These are phyloP conservation scores for Echeneis naucrates DNA, from an alignment of 2,797 vertebrate species.

Conservation along the genomic window DNA sequence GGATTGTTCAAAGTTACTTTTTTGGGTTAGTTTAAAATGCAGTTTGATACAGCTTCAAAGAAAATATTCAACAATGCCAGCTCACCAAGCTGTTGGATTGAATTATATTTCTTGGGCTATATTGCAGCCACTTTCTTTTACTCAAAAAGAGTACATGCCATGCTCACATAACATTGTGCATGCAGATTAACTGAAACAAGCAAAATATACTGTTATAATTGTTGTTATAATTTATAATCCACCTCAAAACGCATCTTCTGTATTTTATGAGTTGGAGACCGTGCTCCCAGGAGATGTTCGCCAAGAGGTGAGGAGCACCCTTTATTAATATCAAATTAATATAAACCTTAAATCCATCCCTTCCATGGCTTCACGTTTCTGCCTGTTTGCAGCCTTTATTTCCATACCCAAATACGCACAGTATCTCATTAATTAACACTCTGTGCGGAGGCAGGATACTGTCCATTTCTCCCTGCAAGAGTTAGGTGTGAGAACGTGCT, in stretches of 20 bases:
- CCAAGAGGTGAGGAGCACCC: constrained; percentile 41
- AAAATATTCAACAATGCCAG: neutral
- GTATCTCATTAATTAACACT: constrained; percentile 66
- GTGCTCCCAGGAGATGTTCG: constrained; percentile 2
- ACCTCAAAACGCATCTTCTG: constrained; percentile 12
- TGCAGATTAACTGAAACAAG: neutral
- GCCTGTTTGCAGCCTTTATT: constrained; percentile 56
- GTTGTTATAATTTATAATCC: too few relatives aligned
- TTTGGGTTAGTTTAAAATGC: neutral
- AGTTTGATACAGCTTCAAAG: neutral
- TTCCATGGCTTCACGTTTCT: constrained; percentile 54
- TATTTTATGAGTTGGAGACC: constrained; percentile 21
- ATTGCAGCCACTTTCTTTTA: neutral
- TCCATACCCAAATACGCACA: constrained; percentile 44
- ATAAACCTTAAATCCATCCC: constrained; percentile 50
- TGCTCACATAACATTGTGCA: neutral
- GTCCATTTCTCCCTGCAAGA: constrained; percentile 53
- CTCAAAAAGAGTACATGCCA: neutral
- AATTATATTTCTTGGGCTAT: neutral
- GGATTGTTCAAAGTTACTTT: constrained; percentile 14
- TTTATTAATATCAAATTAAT: constrained; percentile 67
- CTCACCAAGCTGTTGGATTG: neutral
- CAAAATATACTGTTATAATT: neutral
- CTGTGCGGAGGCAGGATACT: constrained; percentile 45
- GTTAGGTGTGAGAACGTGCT: constrained; percentile 56